Evolutionary conservation across 2,888 invertebrate genomes (phyloP).

Genomic region (Keiferia lycopersicella): DNA sequence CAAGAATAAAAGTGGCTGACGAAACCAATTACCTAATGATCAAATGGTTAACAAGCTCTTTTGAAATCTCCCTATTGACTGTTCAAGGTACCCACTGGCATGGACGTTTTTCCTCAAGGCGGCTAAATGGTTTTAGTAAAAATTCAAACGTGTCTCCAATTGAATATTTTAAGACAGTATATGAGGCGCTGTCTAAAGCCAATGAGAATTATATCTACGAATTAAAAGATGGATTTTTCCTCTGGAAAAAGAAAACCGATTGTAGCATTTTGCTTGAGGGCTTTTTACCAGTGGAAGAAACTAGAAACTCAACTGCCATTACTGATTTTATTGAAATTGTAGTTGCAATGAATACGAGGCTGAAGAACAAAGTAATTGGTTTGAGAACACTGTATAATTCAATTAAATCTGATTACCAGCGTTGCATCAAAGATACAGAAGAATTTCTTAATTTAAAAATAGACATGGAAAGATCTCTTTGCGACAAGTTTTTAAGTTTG

Average conservation of each 20-base stretch:
- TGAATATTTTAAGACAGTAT: slow-evolving; percentile 49
- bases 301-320: slow-evolving; percentile 40
- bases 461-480: slow-evolving; percentile 63
- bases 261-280: slow-evolving; percentile 56
- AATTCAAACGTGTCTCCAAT: slow-evolving; percentile 53
- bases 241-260: slow-evolving; percentile 58
- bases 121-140: slow-evolving; percentile 57
- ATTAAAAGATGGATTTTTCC: slow-evolving; percentile 63
- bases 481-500: slow-evolving; percentile 57
- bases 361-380: slow-evolving; percentile 47
- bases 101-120: slow-evolving; percentile 59
- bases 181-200: slow-evolving; percentile 51
- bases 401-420: slow-evolving; percentile 54
- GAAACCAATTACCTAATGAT: slow-evolving; percentile 54
- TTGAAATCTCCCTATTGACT: slow-evolving; percentile 57
- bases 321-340: slow-evolving; percentile 59
- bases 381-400: slow-evolving; percentile 44
- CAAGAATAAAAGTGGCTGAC: slow-evolving; percentile 49
- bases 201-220: slow-evolving; percentile 57
- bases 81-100: slow-evolving; percentile 47
- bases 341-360: slow-evolving; percentile 51
- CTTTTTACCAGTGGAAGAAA: slow-evolving; percentile 58
- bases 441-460: slow-evolving; percentile 64
- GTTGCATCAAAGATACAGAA: slow-evolving; percentile 61
- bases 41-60: slow-evolving; percentile 58